phyloP scores from a whole-genome alignment of 2,113 vertebrate genomes.

The Mus pahari region DNA sequence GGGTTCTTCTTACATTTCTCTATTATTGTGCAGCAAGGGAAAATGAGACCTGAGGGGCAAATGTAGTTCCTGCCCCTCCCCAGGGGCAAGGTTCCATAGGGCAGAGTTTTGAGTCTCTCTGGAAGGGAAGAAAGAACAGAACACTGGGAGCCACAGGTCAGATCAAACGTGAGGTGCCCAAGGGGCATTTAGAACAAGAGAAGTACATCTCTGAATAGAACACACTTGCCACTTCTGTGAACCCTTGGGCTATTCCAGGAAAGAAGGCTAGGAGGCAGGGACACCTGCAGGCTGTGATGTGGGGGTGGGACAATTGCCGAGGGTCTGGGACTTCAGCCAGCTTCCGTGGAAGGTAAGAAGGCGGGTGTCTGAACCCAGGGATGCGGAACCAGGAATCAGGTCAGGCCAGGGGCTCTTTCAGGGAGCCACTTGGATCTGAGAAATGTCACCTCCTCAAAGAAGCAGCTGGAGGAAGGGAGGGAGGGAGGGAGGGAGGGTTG shows the following conservation, averaged over 20 bases:
- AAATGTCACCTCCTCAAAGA: not conserved
- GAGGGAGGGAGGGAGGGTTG: not conserved
- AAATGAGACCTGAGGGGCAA: not conserved
- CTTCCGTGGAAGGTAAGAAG: not conserved
- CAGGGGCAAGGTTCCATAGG: too few species aligned
- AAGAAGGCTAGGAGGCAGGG: not conserved
- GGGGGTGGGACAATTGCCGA: not conserved
- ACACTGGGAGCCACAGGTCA: not conserved
- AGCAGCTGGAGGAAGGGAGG: too few species aligned
- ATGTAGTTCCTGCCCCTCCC: not conserved
- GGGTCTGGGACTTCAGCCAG: not conserved
- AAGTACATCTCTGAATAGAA: not conserved
- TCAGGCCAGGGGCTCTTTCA: not conserved
- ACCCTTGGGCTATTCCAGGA: not conserved
- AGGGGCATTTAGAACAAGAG: not conserved
- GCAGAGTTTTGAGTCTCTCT: not conserved
- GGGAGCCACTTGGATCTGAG: not conserved
- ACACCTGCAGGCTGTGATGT: not conserved
- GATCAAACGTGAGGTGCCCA: too few species aligned
- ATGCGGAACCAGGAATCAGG: not conserved
- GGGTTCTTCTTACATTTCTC: not conserved
- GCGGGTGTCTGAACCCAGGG: not conserved
- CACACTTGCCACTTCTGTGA: not conserved
- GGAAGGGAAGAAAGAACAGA: not conserved
- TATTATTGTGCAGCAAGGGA: not conserved